Conservation (phyloP, 2,888 invertebrate species). For the Hesperia comma region DNA sequence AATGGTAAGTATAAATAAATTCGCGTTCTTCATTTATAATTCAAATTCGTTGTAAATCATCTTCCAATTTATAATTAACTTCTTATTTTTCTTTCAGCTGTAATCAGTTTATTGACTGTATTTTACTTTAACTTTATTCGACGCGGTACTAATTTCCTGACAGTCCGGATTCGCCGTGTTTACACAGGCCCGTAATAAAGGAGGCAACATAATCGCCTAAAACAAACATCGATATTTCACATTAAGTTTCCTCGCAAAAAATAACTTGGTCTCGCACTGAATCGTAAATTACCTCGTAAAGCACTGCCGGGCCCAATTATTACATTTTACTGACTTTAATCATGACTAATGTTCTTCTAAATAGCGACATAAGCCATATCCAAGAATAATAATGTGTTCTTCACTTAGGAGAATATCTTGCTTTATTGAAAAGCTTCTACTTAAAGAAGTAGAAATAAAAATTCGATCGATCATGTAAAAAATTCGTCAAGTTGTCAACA, state of each 20-base stretch:
- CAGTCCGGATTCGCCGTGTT: constrained; percentile 51
- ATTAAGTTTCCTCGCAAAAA: constrained; percentile 64
- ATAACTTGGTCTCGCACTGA: constrained; percentile 58
- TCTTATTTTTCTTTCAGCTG: not conserved
- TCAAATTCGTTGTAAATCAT: no score
- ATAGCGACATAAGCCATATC: constrained; percentile 42
- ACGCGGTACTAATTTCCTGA: constrained; percentile 54
- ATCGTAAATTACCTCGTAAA: constrained; percentile 73
- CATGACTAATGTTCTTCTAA: constrained; percentile 60
- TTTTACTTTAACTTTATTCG: not conserved
- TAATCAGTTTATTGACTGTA: not conserved
- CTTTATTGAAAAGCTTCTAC: no score
- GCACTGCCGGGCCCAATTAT: constrained; percentile 69
- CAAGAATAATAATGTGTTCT: not conserved
- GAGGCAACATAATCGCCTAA: constrained; percentile 55
- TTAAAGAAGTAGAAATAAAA: no score
- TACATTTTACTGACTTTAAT: constrained; percentile 68
- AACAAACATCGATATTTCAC: constrained; percentile 66
- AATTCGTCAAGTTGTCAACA: no score
- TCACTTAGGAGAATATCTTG: not conserved
- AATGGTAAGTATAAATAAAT: no score
- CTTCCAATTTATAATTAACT: not conserved
- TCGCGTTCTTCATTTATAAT: no score
- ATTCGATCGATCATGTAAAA: no score
- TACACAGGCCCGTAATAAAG: constrained; percentile 62